Base-by-base conservation (phyloP, 2,113 vertebrate species). In the Periophthalmus modestus region DNA sequence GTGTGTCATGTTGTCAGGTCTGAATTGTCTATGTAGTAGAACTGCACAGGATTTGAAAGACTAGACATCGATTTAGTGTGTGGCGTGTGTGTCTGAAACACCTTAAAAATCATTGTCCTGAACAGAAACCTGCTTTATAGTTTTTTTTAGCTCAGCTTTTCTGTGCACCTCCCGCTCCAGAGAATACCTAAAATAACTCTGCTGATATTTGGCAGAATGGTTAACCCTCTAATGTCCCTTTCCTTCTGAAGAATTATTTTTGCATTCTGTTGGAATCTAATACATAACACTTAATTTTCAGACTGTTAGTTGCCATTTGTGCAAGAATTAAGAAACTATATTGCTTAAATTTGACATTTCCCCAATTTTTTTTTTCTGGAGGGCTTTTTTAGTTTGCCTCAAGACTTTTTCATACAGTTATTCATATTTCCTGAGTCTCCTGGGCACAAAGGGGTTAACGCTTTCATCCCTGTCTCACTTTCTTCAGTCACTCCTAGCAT, bases 401-500 rank as follows among this genome's bases (percentile, higher is more conserved):
- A 21, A 13, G 28, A 43, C 34, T 15, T 78, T 58, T 72, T 61
- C 21, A 58, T 62, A 39, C 0, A 61, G 74, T n/a, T 14, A 36
- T 73, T 66, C 69, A 21, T 65, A 33, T 75, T 82, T 67, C 61
- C 65, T 62, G 65, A 66, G 66, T 55, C 52, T 75, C 24, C 0
- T 0, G 23, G 18, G 70, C 39, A 46, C 11, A 10, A 28, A 80
- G 81, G 85, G 77, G 87, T 89, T 89, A 87, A 85, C 62, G 34
- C 73, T 85, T 75, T 77, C 71, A 80, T 81, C 71, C 72, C 69
- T 66, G 67, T 57, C 71, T 70, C 80, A 68, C 72, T 73, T 79
- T 85, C 87, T 87, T 88, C 84, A 89, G 88, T 86, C 82, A 77
- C 75, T 85, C 75, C 78, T 77, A 88, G 75, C 83, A 77, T 86